Percentiles rank a stretch among this genome's conserved stretches.
phyloP scores from a whole-genome alignment of 2,888 invertebrate genomes.

The Rhopalosiphum nymphaeae region DNA sequence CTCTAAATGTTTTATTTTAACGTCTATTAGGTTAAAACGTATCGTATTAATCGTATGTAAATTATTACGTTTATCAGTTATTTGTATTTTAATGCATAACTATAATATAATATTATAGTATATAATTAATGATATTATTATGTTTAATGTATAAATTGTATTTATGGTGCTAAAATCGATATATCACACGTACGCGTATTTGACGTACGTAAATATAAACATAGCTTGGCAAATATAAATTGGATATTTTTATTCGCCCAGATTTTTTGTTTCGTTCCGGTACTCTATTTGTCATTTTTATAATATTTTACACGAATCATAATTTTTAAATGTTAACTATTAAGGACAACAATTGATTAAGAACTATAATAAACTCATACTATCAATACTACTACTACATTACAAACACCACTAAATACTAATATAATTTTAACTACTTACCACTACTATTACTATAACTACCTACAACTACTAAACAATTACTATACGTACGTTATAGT shows the following conservation, averaged over 20 bases:
- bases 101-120: background rate
- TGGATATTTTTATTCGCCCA: conserved; percentile 27
- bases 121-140: background rate
- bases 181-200: conserved; percentile 14
- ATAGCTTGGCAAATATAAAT: background rate
- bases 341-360: background rate
- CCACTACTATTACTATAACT: background rate
- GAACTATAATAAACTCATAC: background rate
- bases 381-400: background rate
- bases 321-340: background rate
- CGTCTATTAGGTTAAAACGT: background rate
- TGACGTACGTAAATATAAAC: background rate
- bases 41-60: background rate
- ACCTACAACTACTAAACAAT: background rate
- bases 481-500: background rate
- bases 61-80: background rate
- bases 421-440: background rate
- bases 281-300: background rate
- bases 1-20: conserved; percentile 26
- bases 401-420: background rate
- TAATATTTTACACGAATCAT: background rate
- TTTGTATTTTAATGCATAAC: background rate
- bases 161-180: conserved; percentile 57
- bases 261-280: background rate
- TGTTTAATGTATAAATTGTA: conserved; percentile 29